A percentile compares a stretch with the other conserved stretches of the same genome.
Conservation (phyloP, 2,888 invertebrate species). For the Drosophila setosimentum region DNA sequence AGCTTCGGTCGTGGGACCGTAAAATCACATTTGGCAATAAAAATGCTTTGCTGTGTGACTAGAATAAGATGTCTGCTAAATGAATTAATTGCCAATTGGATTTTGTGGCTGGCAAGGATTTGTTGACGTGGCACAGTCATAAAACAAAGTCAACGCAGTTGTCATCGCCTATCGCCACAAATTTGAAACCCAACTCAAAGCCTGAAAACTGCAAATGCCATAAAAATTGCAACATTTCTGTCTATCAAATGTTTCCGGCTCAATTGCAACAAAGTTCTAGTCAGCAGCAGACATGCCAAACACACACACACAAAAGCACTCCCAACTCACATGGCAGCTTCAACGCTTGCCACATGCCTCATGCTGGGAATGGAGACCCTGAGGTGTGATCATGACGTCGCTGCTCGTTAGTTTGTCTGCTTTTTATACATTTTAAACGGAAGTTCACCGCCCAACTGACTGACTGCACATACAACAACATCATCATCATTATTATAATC, state of each 20-base stretch:
- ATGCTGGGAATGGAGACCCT: constrained; percentile 38
- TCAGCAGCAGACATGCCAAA: constrained; percentile 27
- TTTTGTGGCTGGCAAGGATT: constrained; percentile 73
- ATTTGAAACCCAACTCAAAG: constrained; percentile 32
- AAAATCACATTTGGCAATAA: constrained; percentile 73
- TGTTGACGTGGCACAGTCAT: constrained; percentile 67
- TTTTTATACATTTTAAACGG: constrained; percentile 72
- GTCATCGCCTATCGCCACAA: constrained; percentile 16
- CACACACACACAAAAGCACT: constrained; percentile 28
- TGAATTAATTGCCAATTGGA: constrained; percentile 78
- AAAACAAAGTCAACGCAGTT: constrained; percentile 32
- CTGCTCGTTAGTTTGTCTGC: constrained; percentile 68
- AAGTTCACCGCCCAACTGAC: constrained; percentile 35
- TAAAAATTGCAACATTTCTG: constrained; percentile 31
- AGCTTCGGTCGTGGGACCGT: constrained; percentile 46
- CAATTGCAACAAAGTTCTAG: constrained; percentile 59
- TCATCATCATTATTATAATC: constrained; percentile 26
- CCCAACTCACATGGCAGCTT: constrained; percentile 21
- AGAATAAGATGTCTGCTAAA: constrained; percentile 55
- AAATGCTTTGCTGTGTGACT: constrained; percentile 40
- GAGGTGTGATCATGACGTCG: constrained; percentile 55
- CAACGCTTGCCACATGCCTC: constrained; percentile 41
- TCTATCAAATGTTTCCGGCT: constrained; percentile 72
- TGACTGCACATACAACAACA: constrained; percentile 31
- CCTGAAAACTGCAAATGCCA: constrained; percentile 22